A percentile compares a stretch with the other conserved stretches of the same genome.
Evolutionary conservation across 2,797 vertebrate genomes (phyloP).

Genomic region (Eospalax fontanierii): DNA sequence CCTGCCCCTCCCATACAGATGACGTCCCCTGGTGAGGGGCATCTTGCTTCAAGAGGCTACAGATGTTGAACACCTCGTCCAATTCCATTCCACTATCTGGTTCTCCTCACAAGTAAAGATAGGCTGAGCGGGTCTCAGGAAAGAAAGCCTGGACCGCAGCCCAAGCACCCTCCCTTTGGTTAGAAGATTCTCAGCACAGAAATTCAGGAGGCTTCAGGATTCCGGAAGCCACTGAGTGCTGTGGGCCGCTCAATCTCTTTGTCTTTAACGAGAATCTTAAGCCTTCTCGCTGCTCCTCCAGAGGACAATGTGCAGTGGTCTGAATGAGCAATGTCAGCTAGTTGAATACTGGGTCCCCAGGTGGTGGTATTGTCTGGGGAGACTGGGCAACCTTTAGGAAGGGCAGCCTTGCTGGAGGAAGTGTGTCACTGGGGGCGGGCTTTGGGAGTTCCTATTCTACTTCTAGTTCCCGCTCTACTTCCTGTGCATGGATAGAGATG

Average conservation of each 20-base stretch:
- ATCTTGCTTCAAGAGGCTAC: not conserved
- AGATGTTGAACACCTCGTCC: not conserved
- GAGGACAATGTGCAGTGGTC: no score
- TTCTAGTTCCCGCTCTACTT: no score
- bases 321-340: no score
- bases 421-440: no score
- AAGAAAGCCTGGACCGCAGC: not conserved
- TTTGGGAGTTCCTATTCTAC: no score
- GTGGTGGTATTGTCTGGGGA: no score
- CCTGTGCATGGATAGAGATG: no score
- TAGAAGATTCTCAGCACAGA: rapidly evolving
- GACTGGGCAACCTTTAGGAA: no score
- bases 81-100: no score
- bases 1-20: no score
- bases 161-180: rapidly evolving
- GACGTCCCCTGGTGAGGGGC: not conserved
- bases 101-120: not conserved
- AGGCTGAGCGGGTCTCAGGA: not conserved
- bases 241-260: rapidly evolving
- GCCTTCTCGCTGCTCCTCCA: rapidly evolving
- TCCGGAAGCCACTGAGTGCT: rapidly evolving
- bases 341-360: no score
- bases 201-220: not conserved
- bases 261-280: rapidly evolving
- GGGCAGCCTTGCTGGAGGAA: no score